phyloP scores from a whole-genome alignment of 2,113 vertebrate genomes.

The Fulmarus glacialis region DNA sequence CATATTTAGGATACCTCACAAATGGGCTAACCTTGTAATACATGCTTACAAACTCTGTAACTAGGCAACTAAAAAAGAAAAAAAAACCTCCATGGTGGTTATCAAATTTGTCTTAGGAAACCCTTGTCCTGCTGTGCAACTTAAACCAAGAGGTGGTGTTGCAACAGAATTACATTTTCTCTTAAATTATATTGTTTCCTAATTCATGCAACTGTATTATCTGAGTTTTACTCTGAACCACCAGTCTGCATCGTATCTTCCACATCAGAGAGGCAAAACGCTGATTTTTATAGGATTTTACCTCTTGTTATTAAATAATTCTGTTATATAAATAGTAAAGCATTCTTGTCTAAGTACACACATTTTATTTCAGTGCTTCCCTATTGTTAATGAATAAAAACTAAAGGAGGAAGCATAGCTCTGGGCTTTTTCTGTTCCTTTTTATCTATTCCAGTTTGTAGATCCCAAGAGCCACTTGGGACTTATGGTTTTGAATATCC shows the following conservation, averaged over 20 bases:
- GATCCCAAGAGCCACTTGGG: background rate
- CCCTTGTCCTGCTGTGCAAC: background rate
- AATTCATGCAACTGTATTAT: background rate
- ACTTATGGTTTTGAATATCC: background rate
- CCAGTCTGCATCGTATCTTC: background rate
- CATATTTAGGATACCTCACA: background rate
- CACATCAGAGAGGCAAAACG: background rate
- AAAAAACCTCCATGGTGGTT: background rate
- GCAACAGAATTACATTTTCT: background rate
- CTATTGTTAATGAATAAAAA: conserved; percentile 4
- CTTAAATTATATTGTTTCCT: background rate
- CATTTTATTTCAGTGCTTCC: conserved; percentile 20
- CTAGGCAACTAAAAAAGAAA: background rate
- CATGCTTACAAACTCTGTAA: conserved; percentile 18
- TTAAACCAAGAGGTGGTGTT: background rate
- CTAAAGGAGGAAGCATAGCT: background rate
- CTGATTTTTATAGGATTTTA: background rate
- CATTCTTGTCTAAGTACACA: background rate
- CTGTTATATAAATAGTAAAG: background rate
- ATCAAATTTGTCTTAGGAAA: conserved; percentile 15
- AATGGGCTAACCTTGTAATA: conserved; percentile 28
- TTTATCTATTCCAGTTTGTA: background rate
- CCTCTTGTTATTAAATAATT: background rate
- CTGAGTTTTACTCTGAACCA: background rate
- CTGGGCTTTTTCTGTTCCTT: background rate